Evolutionary conservation across 2,888 invertebrate genomes (phyloP).

Genomic region (Cheilosia variabilis): DNA sequence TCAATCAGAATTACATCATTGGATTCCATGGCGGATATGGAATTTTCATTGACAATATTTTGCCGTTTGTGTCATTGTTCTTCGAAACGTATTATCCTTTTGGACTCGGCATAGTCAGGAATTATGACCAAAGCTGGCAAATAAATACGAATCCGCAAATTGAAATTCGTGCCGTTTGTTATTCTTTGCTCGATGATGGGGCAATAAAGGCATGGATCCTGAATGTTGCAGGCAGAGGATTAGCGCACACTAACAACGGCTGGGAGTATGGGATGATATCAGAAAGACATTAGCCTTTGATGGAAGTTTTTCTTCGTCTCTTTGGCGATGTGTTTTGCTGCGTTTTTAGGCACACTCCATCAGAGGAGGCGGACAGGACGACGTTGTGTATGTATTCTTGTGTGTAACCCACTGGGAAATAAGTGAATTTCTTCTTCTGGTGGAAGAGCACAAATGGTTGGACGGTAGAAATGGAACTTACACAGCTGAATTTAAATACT

Average conservation of each 20-base stretch:
- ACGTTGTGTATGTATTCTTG: constrained; percentile 24
- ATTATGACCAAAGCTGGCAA: constrained; percentile 67
- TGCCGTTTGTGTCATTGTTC: constrained; percentile 62
- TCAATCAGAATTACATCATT: constrained; percentile 73
- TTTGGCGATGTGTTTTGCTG: constrained; percentile 30
- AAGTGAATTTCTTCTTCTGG: constrained; percentile 33
- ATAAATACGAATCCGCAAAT: constrained; percentile 72
- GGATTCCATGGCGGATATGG: constrained; percentile 72
- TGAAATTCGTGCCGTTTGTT: constrained; percentile 69
- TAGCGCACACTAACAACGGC: constrained; percentile 1
- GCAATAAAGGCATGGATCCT: constrained; percentile 61
- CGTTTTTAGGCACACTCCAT: constrained; percentile 41
- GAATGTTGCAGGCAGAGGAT: constrained; percentile 30
- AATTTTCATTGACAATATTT: constrained; percentile 73
- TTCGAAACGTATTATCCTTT: constrained; percentile 51
- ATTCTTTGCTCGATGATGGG: constrained; percentile 53
- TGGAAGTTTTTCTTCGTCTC: neutral
- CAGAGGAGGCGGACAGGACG: constrained; percentile 10
- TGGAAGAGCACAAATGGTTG: constrained; percentile 1
- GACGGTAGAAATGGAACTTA: constrained; percentile 32
- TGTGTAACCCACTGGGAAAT: constrained; percentile 56
- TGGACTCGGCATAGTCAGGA: constrained; percentile 34
- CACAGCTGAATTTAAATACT: constrained; percentile 9
- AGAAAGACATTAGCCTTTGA: constrained; percentile 68
- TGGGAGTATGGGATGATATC: constrained; percentile 55